Evolutionary conservation across 2,113 vertebrate genomes (phyloP).

Genomic region (Dicaeum eximium): DNA sequence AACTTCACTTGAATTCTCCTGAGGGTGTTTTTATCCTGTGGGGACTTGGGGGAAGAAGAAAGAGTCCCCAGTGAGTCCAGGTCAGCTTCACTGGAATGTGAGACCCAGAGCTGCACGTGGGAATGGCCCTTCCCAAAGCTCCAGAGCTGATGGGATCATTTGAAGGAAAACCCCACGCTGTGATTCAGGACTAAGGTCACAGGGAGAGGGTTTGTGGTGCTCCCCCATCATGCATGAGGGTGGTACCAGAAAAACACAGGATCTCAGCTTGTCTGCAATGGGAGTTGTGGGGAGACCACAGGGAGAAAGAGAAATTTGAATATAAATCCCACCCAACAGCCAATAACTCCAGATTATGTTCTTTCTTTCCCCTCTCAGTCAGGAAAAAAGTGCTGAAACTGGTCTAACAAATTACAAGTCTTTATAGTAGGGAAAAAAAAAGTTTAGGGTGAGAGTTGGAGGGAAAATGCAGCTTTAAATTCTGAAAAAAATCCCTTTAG

Average conservation of each 20-base stretch:
- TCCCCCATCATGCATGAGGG: accelerated
- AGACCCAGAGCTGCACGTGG: background rate
- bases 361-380: background rate
- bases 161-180: accelerated
- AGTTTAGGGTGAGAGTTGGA: background rate
- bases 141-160: background rate
- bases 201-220: background rate
- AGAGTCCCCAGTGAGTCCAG: background rate
- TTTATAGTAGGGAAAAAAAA: background rate
- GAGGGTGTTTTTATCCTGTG: background rate
- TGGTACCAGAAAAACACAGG: background rate
- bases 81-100: background rate
- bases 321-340: background rate
- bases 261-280: background rate
- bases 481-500: background rate
- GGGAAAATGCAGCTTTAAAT: background rate
- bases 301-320: background rate
- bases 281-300: background rate
- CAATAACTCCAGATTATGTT: background rate
- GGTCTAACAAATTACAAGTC: background rate
- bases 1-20: background rate
- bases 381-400: background rate
- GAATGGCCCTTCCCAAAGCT: background rate
- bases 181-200: background rate
- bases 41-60: background rate